phyloP scores from a whole-genome alignment of 2,888 invertebrate genomes.

The Melinaea marsaeus region DNA sequence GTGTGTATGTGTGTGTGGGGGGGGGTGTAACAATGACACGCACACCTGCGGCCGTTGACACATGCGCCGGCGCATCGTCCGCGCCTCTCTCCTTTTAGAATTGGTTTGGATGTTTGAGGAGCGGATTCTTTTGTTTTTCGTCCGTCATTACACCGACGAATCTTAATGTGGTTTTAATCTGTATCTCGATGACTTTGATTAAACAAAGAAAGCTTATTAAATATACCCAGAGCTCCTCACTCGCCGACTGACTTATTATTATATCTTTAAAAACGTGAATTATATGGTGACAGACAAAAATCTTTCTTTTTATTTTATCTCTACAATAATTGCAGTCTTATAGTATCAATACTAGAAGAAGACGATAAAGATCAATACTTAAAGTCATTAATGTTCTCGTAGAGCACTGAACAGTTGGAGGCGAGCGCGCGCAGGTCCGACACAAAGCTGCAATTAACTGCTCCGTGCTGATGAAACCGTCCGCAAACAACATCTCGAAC shows the following conservation, averaged over 20 bases:
- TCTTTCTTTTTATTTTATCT: no score
- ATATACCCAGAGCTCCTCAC: no score
- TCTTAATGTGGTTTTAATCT: background rate
- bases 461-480: background rate
- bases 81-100: slow-evolving; percentile 34
- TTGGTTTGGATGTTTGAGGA: slow-evolving; percentile 1
- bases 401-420: background rate
- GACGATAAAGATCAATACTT: background rate
- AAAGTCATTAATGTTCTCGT: background rate
- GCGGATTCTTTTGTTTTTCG: slow-evolving; percentile 1
- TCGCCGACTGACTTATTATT: no score
- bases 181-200: background rate
- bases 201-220: no score
- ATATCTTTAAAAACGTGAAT: no score
- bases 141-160: background rate
- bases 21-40: slow-evolving; percentile 54
- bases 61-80: slow-evolving; percentile 52
- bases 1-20: slow-evolving; percentile 31
- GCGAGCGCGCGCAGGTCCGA: background rate
- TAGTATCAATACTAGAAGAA: no score
- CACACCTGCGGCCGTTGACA: slow-evolving; percentile 64
- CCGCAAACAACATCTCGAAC: background rate
- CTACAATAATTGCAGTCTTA: no score
- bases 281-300: no score
- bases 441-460: background rate